phyloP scores from a whole-genome alignment of 2,888 invertebrate genomes.

The Strigamia crassipes region DNA sequence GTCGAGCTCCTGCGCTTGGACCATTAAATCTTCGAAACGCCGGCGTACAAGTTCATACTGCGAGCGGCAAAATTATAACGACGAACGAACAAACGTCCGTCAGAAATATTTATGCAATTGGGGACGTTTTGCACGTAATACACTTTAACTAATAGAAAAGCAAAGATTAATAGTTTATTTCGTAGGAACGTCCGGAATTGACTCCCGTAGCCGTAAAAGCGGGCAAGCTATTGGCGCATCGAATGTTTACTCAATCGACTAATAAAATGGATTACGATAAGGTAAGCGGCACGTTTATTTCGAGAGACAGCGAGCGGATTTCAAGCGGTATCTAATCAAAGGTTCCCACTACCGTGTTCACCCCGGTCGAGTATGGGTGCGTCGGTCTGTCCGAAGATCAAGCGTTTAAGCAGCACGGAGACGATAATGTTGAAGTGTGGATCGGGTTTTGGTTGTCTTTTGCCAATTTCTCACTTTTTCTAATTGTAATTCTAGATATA shows the following conservation, averaged over 20 bases:
- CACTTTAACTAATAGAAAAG: constrained; percentile 49
- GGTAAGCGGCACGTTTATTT: too few relatives aligned
- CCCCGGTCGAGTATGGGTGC: constrained; percentile 94
- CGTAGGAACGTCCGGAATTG: constrained; percentile 76
- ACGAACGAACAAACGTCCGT: constrained; percentile 84
- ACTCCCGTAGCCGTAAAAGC: constrained; percentile 97
- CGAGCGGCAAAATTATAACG: constrained; percentile 71
- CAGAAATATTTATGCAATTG: constrained; percentile 88
- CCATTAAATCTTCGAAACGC: constrained; percentile 73
- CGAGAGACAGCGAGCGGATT: too few relatives aligned
- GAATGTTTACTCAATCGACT: constrained; percentile 67
- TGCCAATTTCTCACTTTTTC: constrained; percentile 41
- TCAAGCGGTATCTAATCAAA: too few relatives aligned
- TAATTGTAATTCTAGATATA: constrained; percentile 67
- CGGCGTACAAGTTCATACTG: constrained; percentile 69
- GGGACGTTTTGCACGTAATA: constrained; percentile 82
- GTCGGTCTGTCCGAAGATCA: constrained; percentile 90
- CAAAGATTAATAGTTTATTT: constrained; percentile 3
- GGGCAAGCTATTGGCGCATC: constrained; percentile 79
- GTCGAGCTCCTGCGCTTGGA: constrained; percentile 75
- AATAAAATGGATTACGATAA: constrained; percentile 77
- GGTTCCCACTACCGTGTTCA: constrained; percentile 95
- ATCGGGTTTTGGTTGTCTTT: background rate
- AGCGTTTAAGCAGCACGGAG: constrained; percentile 71
- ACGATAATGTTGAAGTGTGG: constrained; percentile 74